A percentile compares a stretch with the other conserved stretches of the same genome.
phyloP scores from a whole-genome alignment of 2,888 invertebrate genomes.

The Cryptophagus acutangulus region DNA sequence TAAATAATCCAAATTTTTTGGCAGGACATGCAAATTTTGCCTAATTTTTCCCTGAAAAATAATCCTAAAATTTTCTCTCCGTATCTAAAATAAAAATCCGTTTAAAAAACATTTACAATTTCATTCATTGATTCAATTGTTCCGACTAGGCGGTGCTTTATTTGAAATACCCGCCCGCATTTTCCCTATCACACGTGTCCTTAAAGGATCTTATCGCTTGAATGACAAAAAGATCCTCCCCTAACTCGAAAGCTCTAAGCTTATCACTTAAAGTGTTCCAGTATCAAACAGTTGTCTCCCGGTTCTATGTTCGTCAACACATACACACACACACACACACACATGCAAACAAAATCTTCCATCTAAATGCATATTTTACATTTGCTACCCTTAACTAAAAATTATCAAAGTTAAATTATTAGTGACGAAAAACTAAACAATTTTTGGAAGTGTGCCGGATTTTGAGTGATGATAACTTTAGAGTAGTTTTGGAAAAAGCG shows the following conservation, averaged over 20 bases:
- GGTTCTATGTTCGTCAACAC: slow-evolving; percentile 23
- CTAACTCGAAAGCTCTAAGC: slow-evolving; percentile 22
- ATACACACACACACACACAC: slow-evolving; percentile 9
- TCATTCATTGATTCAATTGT: slow-evolving; percentile 43
- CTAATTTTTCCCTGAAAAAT: no score
- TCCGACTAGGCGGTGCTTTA: slow-evolving; percentile 27
- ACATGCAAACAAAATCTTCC: neutral
- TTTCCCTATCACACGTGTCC: slow-evolving; percentile 13
- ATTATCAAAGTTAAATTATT: neutral
- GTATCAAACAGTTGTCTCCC: slow-evolving; percentile 43
- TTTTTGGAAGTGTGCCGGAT: neutral
- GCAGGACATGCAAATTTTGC: no score
- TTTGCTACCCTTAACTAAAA: neutral
- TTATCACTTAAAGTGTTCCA: slow-evolving; percentile 37
- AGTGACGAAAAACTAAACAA: neutral
- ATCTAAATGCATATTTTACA: neutral
- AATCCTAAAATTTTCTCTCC: no score
- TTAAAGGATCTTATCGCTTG: slow-evolving; percentile 20
- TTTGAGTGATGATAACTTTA: neutral
- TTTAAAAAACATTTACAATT: slow-evolving; percentile 34
- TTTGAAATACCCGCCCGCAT: slow-evolving; percentile 21
- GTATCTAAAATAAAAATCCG: slow-evolving; percentile 26
- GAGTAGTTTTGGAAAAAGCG: neutral
- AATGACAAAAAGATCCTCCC: slow-evolving; percentile 7
- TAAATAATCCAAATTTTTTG: no score